Evolutionary conservation across 1,140 invertebrate species (phyloP).

Genomic region (Drosophila albomicans): DNA sequence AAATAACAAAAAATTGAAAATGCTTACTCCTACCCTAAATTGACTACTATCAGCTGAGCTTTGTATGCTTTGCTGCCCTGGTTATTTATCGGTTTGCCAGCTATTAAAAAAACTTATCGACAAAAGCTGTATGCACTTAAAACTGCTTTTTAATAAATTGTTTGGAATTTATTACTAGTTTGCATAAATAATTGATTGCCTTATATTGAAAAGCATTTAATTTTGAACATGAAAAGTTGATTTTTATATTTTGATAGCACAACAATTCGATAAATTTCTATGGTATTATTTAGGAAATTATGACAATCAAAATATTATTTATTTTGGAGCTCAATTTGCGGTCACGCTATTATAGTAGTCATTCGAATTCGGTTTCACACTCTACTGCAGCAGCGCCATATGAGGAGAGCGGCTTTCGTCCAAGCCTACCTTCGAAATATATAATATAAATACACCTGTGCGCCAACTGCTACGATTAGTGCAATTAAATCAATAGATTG

Average conservation of each 20-base stretch:
- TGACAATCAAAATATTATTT: not conserved
- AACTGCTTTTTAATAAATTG: not conserved
- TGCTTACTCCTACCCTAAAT: too few relatives aligned
- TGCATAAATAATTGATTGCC: too few relatives aligned
- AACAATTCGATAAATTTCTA: not conserved
- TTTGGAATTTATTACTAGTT: too few relatives aligned
- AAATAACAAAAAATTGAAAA: not conserved
- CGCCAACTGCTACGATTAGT: not conserved
- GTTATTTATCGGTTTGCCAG: too few relatives aligned
- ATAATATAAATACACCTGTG: constrained; percentile 6
- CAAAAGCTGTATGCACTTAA: not conserved
- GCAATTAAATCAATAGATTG: constrained; percentile 14
- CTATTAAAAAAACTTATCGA: not conserved
- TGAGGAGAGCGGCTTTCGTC: not conserved
- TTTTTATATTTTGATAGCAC: not conserved
- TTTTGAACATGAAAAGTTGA: not conserved
- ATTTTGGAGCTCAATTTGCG: not conserved
- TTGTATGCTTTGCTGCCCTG: too few relatives aligned
- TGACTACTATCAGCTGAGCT: too few relatives aligned
- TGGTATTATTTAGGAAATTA: not conserved
- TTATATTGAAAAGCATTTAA: too few relatives aligned
- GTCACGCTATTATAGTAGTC: not conserved
- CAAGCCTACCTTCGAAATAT: not conserved
- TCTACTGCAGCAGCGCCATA: not conserved
- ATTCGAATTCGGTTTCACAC: not conserved